Evolutionary conservation across 2,888 invertebrate genomes (phyloP), one percentile per base, ranked within the genome.

Genomic region (Trachelus stipa): DNA sequence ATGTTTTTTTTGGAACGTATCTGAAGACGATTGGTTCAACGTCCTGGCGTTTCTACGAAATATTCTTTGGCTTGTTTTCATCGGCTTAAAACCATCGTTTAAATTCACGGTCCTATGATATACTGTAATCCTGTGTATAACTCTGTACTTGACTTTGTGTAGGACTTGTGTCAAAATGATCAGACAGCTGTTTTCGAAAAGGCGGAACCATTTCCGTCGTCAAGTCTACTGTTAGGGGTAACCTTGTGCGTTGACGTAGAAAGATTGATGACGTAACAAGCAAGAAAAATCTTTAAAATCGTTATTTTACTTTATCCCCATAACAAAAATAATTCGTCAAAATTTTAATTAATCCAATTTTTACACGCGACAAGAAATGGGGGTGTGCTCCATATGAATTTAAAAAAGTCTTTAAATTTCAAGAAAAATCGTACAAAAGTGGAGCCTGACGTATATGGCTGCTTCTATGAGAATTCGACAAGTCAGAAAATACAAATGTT

Each of bases 11-110:
- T 37, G 73, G 34, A 77, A 69, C 71, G 76, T 80, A 77, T 77
- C 77, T 77, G 77, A 82, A 85, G 82, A 85, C 81, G 78, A 68
- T 31, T n/a, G 78, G 85, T 85, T 85, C 82, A 81, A 81, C 73
- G 86, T 35, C 77, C 84, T 73, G n/a, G 23, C 56, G 56, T 56
- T 56, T 56, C 56, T 56, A 23, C 56, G 56, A 23, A 56, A 23
- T 56, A 56, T 56, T 56, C 9, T 56, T 56, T 56, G 2, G 56
- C 9, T 56, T 23, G 23, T 56, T 56, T 40, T 56, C 23, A 23
- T 23, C 56, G 56, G 56, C 2, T 56, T 56, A 56, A 56, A 56
- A 9, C 23, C 23, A 56, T 56, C 56, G 56, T 56, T 23, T 15
- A 9, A 56, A 56, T 56, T 56, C 23, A 9, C 56, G 9, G 9